Percentiles rank a stretch among this genome's conserved stretches.
These are phyloP conservation scores for Argyrosomus japonicus DNA, from an alignment of 2,113 vertebrate species.

Conservation along the genomic window DNA sequence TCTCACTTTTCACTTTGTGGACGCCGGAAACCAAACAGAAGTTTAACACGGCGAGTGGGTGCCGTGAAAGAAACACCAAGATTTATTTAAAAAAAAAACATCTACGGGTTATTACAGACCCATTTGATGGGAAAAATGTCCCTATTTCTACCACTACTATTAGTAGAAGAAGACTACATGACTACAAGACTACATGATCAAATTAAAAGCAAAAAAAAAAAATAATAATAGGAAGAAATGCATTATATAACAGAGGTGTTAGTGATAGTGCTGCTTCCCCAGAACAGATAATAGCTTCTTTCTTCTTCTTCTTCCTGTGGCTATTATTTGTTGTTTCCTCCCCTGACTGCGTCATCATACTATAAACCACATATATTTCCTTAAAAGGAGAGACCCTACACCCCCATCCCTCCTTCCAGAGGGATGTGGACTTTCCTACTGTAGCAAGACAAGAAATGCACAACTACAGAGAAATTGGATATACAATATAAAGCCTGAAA, in stretches of 20 bases:
- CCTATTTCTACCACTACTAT: neutral
- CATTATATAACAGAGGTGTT: neutral
- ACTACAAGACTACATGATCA: too few relatives aligned
- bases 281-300: conserved; percentile 23
- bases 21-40: conserved; percentile 25
- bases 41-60: conserved; percentile 54
- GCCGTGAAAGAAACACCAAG: neutral
- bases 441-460: neutral
- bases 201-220: neutral
- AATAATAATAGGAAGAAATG: neutral
- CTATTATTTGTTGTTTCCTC: conserved; percentile 52
- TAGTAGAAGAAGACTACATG: neutral
- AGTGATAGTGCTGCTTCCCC: neutral
- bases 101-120: neutral
- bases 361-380: conserved; percentile 73
- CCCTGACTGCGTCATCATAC: conserved; percentile 48
- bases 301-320: conserved; percentile 13
- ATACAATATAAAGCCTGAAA: too few relatives aligned
- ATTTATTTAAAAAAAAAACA: neutral
- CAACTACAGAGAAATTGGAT: neutral
- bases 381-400: conserved; percentile 72
- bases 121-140: neutral
- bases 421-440: conserved; percentile 20
- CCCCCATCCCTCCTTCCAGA: conserved; percentile 23
- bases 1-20: conserved; percentile 20